phyloP scores from a whole-genome alignment of 2,888 invertebrate genomes.

The Gasteruption jaculator region DNA sequence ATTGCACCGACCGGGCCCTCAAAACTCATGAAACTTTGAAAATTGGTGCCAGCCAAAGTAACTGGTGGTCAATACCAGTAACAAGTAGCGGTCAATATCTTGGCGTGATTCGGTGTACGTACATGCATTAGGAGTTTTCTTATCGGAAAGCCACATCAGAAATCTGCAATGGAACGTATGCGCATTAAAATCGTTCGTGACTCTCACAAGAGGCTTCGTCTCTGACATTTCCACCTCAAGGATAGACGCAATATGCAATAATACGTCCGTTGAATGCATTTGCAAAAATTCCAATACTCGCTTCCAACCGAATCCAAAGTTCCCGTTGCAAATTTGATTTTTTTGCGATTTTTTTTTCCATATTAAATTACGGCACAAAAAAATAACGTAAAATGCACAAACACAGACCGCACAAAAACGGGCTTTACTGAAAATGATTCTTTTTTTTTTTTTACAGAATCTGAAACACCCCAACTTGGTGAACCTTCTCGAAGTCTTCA shows the following conservation, averaged over 20 bases:
- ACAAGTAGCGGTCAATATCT: slow-evolving; percentile 44
- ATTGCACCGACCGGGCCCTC: no score
- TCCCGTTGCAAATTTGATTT: no score
- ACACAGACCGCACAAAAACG: no score
- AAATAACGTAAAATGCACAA: no score
- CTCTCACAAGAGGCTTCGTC: slow-evolving; percentile 20
- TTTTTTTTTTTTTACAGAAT: slow-evolving; percentile 64
- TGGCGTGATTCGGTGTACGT: slow-evolving; percentile 39
- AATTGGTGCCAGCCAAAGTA: no score
- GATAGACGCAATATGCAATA: no score
- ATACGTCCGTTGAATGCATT: slow-evolving; percentile 6
- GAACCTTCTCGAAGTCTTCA: slow-evolving; percentile 95
- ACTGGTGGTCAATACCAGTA: slow-evolving; percentile 44
- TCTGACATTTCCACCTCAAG: slow-evolving; percentile 31
- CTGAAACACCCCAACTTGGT: slow-evolving; percentile 97
- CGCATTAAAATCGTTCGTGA: no score
- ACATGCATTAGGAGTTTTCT: no score
- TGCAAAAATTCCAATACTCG: slow-evolving; percentile 4
- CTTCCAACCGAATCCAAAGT: no score
- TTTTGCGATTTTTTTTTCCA: background rate
- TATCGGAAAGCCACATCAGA: slow-evolving; percentile 26
- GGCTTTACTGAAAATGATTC: no score
- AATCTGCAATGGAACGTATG: slow-evolving; percentile 26
- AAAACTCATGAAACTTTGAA: no score
- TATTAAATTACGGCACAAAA: background rate